These are phyloP conservation scores for Zosterops lateralis DNA, from an alignment of 2,113 vertebrate genomes.

Conservation along the genomic window DNA sequence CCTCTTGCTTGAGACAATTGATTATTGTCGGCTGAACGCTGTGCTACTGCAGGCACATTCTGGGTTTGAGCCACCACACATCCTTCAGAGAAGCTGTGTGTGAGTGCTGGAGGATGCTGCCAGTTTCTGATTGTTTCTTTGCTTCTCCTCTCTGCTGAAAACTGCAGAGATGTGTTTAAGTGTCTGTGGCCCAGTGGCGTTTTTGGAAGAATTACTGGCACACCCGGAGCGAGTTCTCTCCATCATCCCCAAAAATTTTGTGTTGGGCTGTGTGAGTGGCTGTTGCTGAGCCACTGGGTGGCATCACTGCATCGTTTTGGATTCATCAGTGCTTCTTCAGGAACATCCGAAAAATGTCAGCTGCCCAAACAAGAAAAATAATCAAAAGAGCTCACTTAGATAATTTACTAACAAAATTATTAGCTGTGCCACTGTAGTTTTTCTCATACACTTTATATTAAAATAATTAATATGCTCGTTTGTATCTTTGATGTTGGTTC, in stretches of 20 bases:
- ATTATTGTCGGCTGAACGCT: neutral
- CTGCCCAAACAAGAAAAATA: neutral
- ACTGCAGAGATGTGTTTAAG: neutral
- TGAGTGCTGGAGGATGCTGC: neutral
- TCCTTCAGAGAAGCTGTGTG: neutral
- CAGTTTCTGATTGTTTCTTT: neutral
- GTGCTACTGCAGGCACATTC: neutral
- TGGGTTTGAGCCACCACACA: neutral
- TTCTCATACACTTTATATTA: neutral
- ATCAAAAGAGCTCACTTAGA: neutral
- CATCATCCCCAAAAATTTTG: neutral
- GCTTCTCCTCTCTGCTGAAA: neutral
- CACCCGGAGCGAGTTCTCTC: rapidly evolving
- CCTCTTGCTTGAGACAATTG: neutral
- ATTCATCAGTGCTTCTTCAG: neutral
- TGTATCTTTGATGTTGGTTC: neutral
- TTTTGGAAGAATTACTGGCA: neutral
- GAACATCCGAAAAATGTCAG: neutral
- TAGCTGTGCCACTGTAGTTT: neutral
- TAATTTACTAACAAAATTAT: neutral
- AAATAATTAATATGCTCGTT: neutral
- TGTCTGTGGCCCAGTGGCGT: neutral
- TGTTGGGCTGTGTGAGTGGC: rapidly evolving
- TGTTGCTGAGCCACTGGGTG: neutral
- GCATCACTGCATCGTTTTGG: constrained; percentile 7